Evolutionary conservation across 2,888 invertebrate species (phyloP), one percentile per base, ranked within the genome.

Genomic region (Hirtodrosophila confusa): DNA sequence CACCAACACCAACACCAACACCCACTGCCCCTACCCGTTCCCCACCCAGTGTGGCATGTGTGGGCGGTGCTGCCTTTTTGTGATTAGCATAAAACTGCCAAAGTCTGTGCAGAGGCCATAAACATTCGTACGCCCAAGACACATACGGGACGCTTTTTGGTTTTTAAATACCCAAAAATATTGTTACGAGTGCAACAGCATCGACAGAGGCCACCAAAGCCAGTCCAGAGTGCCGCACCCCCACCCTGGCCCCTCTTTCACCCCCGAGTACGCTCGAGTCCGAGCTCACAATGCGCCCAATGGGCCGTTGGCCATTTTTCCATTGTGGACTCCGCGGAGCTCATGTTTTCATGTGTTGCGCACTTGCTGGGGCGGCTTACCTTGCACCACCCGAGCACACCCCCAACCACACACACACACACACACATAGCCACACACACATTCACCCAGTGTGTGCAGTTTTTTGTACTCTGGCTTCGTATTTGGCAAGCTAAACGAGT

Each of bases 41-140:
- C 17, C 17, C n/a, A 4, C 31, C 29, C n/a, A 23, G 2, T 27
- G 33, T 39, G 63, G 66, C 40, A 61, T 43, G 67, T 62, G 58
- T 57, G 56, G 61, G 57, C 58, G 62, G 66, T 54, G 74, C 60
- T 68, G 71, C 74, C 65, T 77, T 84, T 86, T 79, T 75, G 75
- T 88, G 84, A 85, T 85, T 85, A 85, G 84, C 84, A 85, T 88
- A 83, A 85, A 88, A 83, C 72, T 84, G 79, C 75, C 86, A 79
- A 88, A 88, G 88, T 83, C 79, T 82, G 70, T 74, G 70, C 66
- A 51, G 58, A 63, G 78, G 48, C 60, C 54, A 80, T 77, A 80
- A 79, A 79, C 67, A 75, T 82, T 72, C 72, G 50, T 55, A 65
- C 49, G 64, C 45, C 37, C 63, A 55, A 74, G 50, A 40, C 53